phyloP scores from a whole-genome alignment of 2,113 vertebrate species.

The Brachyhypopomus occidentalis region DNA sequence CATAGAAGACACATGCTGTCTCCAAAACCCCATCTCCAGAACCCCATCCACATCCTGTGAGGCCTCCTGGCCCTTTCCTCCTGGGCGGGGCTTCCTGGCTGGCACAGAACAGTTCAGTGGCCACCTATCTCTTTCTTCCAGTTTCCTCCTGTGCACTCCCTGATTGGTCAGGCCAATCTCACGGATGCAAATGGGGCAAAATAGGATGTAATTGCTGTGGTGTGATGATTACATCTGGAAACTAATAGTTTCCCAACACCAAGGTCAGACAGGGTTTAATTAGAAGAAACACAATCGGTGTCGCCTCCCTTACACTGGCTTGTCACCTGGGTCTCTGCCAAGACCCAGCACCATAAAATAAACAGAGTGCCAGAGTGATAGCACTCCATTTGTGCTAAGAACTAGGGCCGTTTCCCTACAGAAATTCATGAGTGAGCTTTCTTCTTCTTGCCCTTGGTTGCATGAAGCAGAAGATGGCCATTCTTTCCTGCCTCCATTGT shows the following conservation, averaged over 20 bases:
- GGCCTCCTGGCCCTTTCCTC: not conserved
- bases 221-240: slow-evolving; percentile 88
- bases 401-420: slow-evolving; percentile 71
- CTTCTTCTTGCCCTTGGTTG: not conserved
- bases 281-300: slow-evolving; percentile 94
- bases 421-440: slow-evolving; percentile 61
- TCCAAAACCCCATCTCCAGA: not conserved
- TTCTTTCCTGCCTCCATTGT: slow-evolving; percentile 28
- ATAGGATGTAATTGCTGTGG: slow-evolving; percentile 90
- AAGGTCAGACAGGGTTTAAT: slow-evolving; percentile 97
- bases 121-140: slow-evolving; percentile 8
- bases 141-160: slow-evolving; percentile 57
- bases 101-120: not conserved
- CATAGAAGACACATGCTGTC: not conserved
- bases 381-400: slow-evolving; percentile 57
- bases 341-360: slow-evolving; percentile 78
- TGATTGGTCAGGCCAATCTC: slow-evolving; percentile 76
- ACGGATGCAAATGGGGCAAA: slow-evolving; percentile 86
- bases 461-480: not conserved
- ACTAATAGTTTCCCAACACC: slow-evolving; percentile 96
- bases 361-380: slow-evolving; percentile 80
- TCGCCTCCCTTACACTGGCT: slow-evolving; percentile 81
- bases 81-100: slow-evolving; percentile 5
- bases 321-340: slow-evolving; percentile 86
- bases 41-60: not conserved